Evolutionary conservation across 1,140 invertebrate species (phyloP).

Genomic region (Zaprionus camerounensis): DNA sequence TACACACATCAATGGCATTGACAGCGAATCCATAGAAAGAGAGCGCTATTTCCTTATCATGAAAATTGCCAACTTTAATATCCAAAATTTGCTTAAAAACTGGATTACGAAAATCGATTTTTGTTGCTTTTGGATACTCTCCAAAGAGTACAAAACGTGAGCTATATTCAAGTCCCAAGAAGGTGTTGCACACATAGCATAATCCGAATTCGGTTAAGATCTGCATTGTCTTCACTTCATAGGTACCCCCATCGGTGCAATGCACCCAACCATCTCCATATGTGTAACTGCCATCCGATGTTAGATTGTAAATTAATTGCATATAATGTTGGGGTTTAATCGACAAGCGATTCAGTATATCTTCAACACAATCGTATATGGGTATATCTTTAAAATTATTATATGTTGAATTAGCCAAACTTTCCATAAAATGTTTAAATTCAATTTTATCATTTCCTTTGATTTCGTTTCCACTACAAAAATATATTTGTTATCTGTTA

Average conservation of each 20-base stretch:
- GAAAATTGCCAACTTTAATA: background rate
- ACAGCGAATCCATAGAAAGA: conserved; percentile 49
- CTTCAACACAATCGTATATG: conserved; percentile 47
- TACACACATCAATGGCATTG: conserved; percentile 58
- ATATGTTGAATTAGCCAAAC: conserved; percentile 79
- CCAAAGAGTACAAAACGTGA: conserved; percentile 65
- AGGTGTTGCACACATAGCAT: conserved; percentile 73
- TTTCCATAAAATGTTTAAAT: conserved; percentile 71
- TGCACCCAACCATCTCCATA: conserved; percentile 33
- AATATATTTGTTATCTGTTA: background rate
- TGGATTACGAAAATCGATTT: background rate
- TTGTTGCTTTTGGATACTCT: conserved; percentile 50
- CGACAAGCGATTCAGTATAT: conserved; percentile 40
- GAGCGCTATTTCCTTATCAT: conserved; percentile 42
- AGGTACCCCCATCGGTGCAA: conserved; percentile 63
- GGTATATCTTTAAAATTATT: conserved; percentile 75
- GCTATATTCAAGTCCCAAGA: conserved; percentile 60
- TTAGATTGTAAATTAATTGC: conserved; percentile 77
- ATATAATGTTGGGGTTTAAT: conserved; percentile 71
- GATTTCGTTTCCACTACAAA: conserved; percentile 36
- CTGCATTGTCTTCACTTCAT: conserved; percentile 58
- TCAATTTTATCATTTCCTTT: conserved; percentile 40
- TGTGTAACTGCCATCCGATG: conserved; percentile 55
- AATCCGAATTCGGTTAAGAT: conserved; percentile 80
- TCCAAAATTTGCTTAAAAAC: background rate